Evolutionary conservation across 1,140 invertebrate genomes (phyloP).

Genomic region (Octopus sinensis): DNA sequence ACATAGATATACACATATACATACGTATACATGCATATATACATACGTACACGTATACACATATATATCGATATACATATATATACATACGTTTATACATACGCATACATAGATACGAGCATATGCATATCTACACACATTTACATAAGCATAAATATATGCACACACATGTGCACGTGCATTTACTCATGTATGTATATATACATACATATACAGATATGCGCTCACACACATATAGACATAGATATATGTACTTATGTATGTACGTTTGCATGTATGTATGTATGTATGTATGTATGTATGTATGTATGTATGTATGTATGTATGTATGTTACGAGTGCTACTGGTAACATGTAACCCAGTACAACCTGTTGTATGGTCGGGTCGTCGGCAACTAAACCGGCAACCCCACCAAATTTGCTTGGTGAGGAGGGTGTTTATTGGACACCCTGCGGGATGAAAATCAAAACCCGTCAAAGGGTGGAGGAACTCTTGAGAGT

Average conservation of each 20-base stretch:
- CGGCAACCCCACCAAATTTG: no score
- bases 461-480: no score
- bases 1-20: not conserved
- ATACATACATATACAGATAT: no score
- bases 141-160: not conserved
- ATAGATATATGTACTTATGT: constrained; percentile 6
- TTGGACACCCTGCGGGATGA: no score
- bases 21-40: not conserved
- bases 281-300: constrained; percentile 5
- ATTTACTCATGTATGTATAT: not conserved
- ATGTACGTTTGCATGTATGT: constrained; percentile 1
- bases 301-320: not conserved
- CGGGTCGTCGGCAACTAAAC: no score
- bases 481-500: no score
- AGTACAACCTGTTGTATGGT: no score
- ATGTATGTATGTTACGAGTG: no score
- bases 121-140: not conserved
- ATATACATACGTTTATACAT: not conserved
- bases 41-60: not conserved
- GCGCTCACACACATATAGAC: no score
- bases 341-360: no score
- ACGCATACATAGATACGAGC: not conserved
- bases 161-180: not conserved
- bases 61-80: no score
- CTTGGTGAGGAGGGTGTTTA: no score